Base-by-base conservation (phyloP, 2,797 vertebrate genomes). In the Hippopotamyrus pictus region DNA sequence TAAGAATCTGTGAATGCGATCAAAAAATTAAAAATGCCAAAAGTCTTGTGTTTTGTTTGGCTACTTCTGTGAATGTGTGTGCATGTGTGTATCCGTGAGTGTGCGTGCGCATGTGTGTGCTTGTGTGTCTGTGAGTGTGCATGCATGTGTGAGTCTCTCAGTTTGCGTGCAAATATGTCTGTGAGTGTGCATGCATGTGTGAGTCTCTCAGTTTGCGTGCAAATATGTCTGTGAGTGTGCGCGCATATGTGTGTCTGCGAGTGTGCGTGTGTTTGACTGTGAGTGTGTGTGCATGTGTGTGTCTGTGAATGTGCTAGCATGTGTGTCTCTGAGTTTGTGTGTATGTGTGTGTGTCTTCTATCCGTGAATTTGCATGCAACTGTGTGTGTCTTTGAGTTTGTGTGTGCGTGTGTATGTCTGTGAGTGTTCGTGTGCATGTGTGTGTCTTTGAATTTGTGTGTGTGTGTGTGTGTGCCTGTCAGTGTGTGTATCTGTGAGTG, bases 271-370 rank as follows among this genome's bases (percentile, higher is more conserved):
- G 5, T 53, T n/a, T n/a, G n/a, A n/a, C n/a, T n/a, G n/a, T n/a
- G n/a, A n/a, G n/a, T n/a, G n/a, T 14, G 51, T 96, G 95, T 95
- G 95, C 83, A 6, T 9, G 48, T 50, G 9, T 51, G 51, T 5
- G 14, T 17, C 14, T 53, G 0, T 51, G 2, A 51, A 2, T 53
- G 50, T 54, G 53, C 19, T 0, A 3, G 5, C 19, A 57, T 6
- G 54, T n/a, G 54, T 57, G 5, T 53, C 51, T 57, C 1, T 57
- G 17, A 19, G 19, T 19, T 19, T 6, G 54, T n/a, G 17, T 57
- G 54, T 57, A 0, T 19, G 90, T 87, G 89, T 85, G 54, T 57
- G 5, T 57, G 54, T n/a, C 50, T 46, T 46, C 44, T 46, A 4
- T 46, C 44, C 44, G 0, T 1, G 1, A 53, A 14, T 53, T 3